A percentile compares a stretch with the other conserved stretches of the same genome.
Conservation (phyloP, 2,113 vertebrate genomes). For the Mus pahari region DNA sequence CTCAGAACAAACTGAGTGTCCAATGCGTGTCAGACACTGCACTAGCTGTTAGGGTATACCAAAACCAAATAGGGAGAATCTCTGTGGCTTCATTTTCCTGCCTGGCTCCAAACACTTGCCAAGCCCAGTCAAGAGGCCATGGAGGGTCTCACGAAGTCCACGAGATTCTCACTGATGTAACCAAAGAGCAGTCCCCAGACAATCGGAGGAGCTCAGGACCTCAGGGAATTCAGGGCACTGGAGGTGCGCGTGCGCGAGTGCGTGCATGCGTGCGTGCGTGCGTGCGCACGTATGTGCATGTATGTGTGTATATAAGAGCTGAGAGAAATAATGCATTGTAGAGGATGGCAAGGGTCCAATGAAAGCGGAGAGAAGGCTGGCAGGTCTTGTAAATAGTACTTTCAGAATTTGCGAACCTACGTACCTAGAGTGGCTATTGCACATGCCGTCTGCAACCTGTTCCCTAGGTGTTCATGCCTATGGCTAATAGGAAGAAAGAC, state of each 20-base stretch:
- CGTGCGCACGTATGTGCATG: too few species aligned
- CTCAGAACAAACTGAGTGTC: not conserved
- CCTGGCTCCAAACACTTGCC: not conserved
- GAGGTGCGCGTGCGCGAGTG: too few species aligned
- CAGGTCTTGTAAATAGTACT: not conserved
- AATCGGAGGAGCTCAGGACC: not conserved
- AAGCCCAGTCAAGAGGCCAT: not conserved
- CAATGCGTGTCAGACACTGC: fast-evolving
- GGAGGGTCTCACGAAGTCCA: not conserved
- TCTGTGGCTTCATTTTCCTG: too few species aligned
- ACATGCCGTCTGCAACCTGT: not conserved
- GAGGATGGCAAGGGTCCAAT: not conserved
- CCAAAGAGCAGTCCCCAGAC: not conserved
- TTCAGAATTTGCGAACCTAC: not conserved
- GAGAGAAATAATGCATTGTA: too few species aligned
- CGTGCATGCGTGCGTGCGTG: too few species aligned
- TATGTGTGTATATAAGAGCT: not conserved
- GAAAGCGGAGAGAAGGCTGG: not conserved
- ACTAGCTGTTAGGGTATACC: not conserved
- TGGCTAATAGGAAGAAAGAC: not conserved
- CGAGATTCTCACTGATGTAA: not conserved
- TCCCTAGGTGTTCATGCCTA: not conserved
- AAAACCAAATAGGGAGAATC: not conserved
- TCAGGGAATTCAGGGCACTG: not conserved
- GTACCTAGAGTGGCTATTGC: not conserved